Percentiles rank a stretch among this genome's conserved stretches.
Conservation (phyloP, 2,888 invertebrate species). For the Urechis unicinctus region DNA sequence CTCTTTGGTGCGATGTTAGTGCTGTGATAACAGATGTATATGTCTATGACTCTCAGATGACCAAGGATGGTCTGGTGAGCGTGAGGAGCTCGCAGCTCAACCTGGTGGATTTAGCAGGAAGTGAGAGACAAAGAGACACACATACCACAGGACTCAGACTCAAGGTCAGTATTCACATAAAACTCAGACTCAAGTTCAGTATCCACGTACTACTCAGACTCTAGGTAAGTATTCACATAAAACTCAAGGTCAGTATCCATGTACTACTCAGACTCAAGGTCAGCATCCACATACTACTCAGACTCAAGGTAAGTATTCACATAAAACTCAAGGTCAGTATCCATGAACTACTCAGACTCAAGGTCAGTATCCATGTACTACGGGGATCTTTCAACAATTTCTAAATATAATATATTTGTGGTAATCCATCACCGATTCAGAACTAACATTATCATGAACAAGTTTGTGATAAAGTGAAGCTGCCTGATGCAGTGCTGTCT, state of each 20-base stretch:
- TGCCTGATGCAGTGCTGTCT: too few species aligned
- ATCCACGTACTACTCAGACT: not conserved
- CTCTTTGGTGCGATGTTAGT: too few species aligned
- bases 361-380: not conserved
- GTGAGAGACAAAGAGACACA: slow-evolving; percentile 50
- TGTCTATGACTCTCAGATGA: slow-evolving; percentile 26
- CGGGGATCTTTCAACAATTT: too few species aligned
- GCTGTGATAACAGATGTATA: too few species aligned
- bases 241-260: slow-evolving; percentile 37
- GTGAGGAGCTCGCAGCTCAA: slow-evolving; percentile 43
- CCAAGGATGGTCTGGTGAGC: slow-evolving; percentile 38
- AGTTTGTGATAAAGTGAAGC: too few species aligned
- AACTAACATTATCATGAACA: too few species aligned
- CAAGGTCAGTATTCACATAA: slow-evolving; percentile 29
- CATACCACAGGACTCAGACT: slow-evolving; percentile 42
- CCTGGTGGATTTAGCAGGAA: slow-evolving; percentile 52
- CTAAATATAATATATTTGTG: too few species aligned
- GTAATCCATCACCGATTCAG: too few species aligned
- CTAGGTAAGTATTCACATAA: slow-evolving; percentile 13
- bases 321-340: slow-evolving; percentile 40
- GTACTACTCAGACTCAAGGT: not conserved
- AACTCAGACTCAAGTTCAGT: not conserved
- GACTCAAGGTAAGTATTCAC: not conserved
- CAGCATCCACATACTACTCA: not conserved
- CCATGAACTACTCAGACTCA: not conserved